Base-by-base conservation (phyloP, 2,797 vertebrate species). In the Crocidura indochinensis region DNA sequence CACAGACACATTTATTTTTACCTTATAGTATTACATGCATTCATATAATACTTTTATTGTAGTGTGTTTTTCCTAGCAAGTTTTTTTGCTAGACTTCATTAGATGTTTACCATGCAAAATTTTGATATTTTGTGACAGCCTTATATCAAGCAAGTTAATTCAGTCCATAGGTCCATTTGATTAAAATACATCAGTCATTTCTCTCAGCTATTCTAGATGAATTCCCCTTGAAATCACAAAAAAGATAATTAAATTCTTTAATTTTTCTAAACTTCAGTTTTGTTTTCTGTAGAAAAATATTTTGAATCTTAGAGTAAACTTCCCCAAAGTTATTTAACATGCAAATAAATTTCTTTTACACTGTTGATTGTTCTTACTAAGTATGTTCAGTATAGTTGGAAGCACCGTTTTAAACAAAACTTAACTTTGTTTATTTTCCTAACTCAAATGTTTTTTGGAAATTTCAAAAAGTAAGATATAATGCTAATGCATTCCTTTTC, bases 121-220 rank as follows among this genome's bases (percentile, higher is more conserved):
- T 92, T 90, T 92, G 44, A 77, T 92, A 88, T 73, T 95, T 78
- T 90, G 8, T 79, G 67, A 38, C 67, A 69, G 67, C 31, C 22
- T 68, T 15, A 77, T 60, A 60, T 87, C 82, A 93, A 81, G 71
- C 56, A 90, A 15, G 1, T 80, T 76, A 77, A 96, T 94, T 94
- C 82, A 88, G 17, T 84, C 90, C 72, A 46, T 64, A 46, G 15
- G 91, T 95, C 62, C 20, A 27, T 91, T 95, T 94, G 90, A 92
- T 95, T 95, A 90, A 93, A 96, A 91, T 88, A 26, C 73, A 69
- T 91, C 80, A 90, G 64, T 85, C 64, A 29, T 93, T 96, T 91
- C 24, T 87, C 27, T 74, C 87, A 82, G 78, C 90, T 83, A 82
- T 38, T 67, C 60, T 91, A 38, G 19, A 79, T 94, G 88, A 94